Conservation (phyloP, 1,140 invertebrate species). For the Trichogramma pretiosum region DNA sequence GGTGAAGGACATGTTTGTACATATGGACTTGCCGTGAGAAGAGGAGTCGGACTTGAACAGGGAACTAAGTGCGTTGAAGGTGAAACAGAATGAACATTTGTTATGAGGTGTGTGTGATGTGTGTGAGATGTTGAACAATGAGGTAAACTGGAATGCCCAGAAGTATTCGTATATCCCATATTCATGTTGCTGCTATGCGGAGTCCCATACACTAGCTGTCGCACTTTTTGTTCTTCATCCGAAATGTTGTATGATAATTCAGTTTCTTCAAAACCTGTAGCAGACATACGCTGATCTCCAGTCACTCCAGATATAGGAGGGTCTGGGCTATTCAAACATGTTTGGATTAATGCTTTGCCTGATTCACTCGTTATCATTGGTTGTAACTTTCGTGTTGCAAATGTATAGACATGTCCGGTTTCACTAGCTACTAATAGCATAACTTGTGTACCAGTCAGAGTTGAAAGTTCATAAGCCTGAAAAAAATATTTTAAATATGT, state of each 20-base stretch:
- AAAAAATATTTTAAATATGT: too few relatives aligned
- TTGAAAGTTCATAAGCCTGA: conserved; percentile 98
- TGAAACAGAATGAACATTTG: conserved; percentile 51
- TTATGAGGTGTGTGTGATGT: conserved; percentile 51
- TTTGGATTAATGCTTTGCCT: conserved; percentile 96
- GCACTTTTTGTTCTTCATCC: conserved; percentile 92
- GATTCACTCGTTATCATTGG: conserved; percentile 99
- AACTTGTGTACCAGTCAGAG: conserved; percentile 97
- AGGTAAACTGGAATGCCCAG: conserved; percentile 47
- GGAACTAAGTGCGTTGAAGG: conserved; percentile 55
- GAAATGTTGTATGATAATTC: conserved; percentile 94
- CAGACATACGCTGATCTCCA: conserved; percentile 90
- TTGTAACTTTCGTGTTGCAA: conserved; percentile 96
- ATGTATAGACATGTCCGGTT: conserved; percentile 98
- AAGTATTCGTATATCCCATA: conserved; percentile 43
- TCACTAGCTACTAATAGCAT: conserved; percentile 93
- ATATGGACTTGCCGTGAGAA: conserved; percentile 46
- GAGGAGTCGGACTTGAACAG: conserved; percentile 48
- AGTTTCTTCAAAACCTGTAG: conserved; percentile 96
- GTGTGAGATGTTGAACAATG: conserved; percentile 54
- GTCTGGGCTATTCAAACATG: conserved; percentile 96
- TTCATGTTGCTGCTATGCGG: conserved; percentile 53
- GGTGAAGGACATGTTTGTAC: conserved; percentile 54
- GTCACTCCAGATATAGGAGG: conserved; percentile 65
- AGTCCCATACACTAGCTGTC: conserved; percentile 81